Conservation (phyloP, 2,113 vertebrate species). For the Salvelinus alpinus region DNA sequence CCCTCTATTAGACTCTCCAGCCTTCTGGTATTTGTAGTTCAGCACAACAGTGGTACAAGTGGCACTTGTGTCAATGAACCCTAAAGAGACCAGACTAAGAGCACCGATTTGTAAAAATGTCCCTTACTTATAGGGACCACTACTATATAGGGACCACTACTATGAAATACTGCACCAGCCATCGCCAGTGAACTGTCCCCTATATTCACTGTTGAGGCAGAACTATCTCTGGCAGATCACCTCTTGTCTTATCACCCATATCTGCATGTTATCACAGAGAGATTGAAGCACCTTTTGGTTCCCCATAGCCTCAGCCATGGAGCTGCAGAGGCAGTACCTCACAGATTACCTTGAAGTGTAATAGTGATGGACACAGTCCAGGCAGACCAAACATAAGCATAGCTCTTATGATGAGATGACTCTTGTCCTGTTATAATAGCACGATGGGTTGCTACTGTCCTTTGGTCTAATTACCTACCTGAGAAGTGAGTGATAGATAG, state of each 20-base stretch:
- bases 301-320: not conserved
- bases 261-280: constrained; percentile 48
- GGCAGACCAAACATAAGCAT: constrained; percentile 17
- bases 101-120: too few species aligned
- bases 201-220: not conserved
- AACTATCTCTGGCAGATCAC: constrained; percentile 24
- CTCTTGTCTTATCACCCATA: constrained; percentile 45
- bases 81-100: too few species aligned
- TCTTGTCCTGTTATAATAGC: not conserved
- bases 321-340: constrained; percentile 29
- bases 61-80: too few species aligned
- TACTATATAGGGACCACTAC: not conserved
- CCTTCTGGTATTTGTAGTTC: not conserved
- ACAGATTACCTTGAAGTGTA: constrained; percentile 44
- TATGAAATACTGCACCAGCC: not conserved
- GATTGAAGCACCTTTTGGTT: constrained; percentile 12
- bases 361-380: constrained; percentile 23
- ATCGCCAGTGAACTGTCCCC: not conserved
- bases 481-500: too few species aligned
- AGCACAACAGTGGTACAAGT: too few species aligned
- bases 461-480: not conserved
- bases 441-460: not conserved
- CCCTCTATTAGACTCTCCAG: not conserved
- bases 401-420: constrained; percentile 20
- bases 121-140: not conserved